phyloP scores from a whole-genome alignment of 2,797 vertebrate genomes.

The Carapus acus region DNA sequence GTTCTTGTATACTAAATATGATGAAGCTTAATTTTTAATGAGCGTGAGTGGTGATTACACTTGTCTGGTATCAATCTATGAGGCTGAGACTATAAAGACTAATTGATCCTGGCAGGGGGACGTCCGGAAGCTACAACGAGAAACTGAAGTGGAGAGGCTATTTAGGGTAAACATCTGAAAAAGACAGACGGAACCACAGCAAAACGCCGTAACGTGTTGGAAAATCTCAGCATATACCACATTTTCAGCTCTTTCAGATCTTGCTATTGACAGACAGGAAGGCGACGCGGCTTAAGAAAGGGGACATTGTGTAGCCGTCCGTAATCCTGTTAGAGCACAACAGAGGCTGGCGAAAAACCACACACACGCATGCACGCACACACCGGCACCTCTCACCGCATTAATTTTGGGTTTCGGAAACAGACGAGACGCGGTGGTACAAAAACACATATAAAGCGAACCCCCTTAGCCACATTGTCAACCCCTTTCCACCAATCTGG shows the following conservation, averaged over 20 bases:
- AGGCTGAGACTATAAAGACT: not conserved
- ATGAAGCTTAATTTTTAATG: not conserved
- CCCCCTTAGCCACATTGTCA: too few species aligned
- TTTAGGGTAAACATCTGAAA: not conserved
- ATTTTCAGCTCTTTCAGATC: slow-evolving; percentile 17
- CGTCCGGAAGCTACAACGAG: not conserved
- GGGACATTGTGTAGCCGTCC: slow-evolving; percentile 38
- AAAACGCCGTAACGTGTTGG: not conserved
- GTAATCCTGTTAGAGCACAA: slow-evolving; percentile 46
- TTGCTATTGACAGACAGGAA: slow-evolving; percentile 35
- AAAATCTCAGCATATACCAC: not conserved
- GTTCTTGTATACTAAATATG: not conserved
- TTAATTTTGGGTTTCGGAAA: too few species aligned
- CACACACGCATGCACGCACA: slow-evolving; percentile 10
- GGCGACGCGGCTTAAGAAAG: slow-evolving; percentile 28
- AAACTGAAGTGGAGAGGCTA: not conserved
- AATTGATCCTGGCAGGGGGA: not conserved
- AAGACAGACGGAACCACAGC: not conserved
- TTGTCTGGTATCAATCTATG: not conserved
- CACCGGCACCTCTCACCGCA: slow-evolving; percentile 33
- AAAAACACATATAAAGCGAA: slow-evolving; percentile 7
- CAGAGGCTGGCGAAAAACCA: slow-evolving; percentile 29
- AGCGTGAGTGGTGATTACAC: not conserved
- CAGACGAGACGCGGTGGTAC: slow-evolving; percentile 5
- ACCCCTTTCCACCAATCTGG: too few species aligned